Base-by-base conservation (phyloP, 2,113 vertebrate genomes). In the Illadopsis cleaveri region DNA sequence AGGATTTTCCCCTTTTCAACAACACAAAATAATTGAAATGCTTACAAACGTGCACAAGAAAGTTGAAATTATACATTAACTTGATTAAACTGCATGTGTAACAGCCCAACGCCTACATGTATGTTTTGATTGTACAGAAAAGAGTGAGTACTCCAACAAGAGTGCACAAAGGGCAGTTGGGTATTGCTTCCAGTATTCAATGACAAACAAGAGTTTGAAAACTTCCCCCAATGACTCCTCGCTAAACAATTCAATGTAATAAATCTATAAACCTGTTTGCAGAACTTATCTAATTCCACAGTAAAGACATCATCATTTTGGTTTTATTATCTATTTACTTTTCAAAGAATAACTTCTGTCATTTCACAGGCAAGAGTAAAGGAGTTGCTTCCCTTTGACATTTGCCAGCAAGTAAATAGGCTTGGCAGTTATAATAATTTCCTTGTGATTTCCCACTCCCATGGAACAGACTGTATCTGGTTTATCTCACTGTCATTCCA, bases 281-380 rank as follows among this genome's bases (percentile, higher is more conserved):
- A 40, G 40, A 47, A 40, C 47, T 62, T 65, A 57, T 2, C n/a
- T 90, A 73, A 69, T 82, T 90, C 48, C 60, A 62, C 42, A 28
- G 13, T 58, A 50, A 82, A 72, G 25, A 60, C 53, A 68, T 56
- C 1, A 38, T 77, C 2, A 40, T 56, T 62, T 56, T 2, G 13
- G 51, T 37, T 69, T 76, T 65, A 50, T 61, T 11, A 45, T 70
- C 14, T 66, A 5, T 85, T 94, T 88, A 38, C 60, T 69, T 81
- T 86, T 83, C 24, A 70, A n/a, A 71, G 20, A 77, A 60, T 45
- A 62, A 61, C 50, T 71, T 40, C 40, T 68, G 31, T 71, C 27
- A 35, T 60, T 89, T 92, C 47, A 45, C n/a, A 73, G 19, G 10
- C 44, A 6, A 51, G 87, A 88, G 62, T 77, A 94, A 94, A 90